These are phyloP conservation scores for Eudemis profundana DNA, from an alignment of 2,888 invertebrate species.

Conservation along the genomic window DNA sequence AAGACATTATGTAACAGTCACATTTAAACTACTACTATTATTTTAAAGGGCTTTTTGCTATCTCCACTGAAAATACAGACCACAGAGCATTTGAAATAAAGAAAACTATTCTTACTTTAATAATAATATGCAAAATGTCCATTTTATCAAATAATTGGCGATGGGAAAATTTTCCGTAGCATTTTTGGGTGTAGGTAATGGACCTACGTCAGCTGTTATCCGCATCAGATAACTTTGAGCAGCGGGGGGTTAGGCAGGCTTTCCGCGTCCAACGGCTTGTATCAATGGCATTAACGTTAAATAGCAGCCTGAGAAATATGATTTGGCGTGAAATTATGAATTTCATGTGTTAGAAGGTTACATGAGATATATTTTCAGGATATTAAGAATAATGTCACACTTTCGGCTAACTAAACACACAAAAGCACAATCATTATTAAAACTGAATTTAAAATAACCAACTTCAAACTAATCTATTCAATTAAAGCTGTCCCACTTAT, in stretches of 20 bases:
- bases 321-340: constrained; percentile 34
- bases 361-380: no score
- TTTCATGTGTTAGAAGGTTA: not conserved
- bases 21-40: no score
- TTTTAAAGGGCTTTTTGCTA: no score
- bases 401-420: no score
- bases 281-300: constrained; percentile 37
- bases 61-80: no score
- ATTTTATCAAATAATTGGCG: constrained; percentile 31
- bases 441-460: no score
- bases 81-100: not conserved
- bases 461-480: no score
- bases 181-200: constrained; percentile 26
- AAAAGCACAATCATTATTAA: no score
- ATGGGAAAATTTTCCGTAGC: constrained; percentile 28
- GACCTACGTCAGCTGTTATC: constrained; percentile 43
- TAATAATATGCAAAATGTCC: constrained; percentile 3
- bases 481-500: no score
- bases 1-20: no score
- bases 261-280: constrained; percentile 37
- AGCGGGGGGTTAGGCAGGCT: constrained; percentile 35
- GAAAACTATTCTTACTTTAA: not conserved
- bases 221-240: constrained; percentile 41
- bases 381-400: no score
- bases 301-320: constrained; percentile 17